Evolutionary conservation across 2,888 invertebrate species (phyloP), one percentile per base, ranked within the genome.

Genomic region (Rhimphoctona megacephalus): DNA sequence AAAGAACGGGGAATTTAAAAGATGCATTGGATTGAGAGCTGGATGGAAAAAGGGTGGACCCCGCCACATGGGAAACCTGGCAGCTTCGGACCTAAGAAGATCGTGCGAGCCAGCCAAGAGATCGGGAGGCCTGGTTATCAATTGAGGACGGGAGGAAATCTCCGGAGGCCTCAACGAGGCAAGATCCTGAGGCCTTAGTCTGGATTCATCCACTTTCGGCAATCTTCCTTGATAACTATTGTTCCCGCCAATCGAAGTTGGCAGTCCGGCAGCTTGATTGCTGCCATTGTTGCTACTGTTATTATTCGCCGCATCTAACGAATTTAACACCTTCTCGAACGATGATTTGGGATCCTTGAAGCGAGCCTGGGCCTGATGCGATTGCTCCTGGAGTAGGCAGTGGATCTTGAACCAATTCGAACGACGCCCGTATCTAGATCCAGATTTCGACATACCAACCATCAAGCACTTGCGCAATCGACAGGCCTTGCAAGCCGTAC

Each of bases 351-450:
- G 90, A n/a, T 93, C 92, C 82, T 93, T 93, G 57, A 91, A 87
- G 8, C 92, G 86, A 0, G 93, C 91, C 11, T 91, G 91, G 22
- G 91, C 92, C 87, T 94, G 94, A 54, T 94, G 94, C 17, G 93
- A 91, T 64, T 95, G 96, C 87, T 96, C 96, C 89, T 96, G 96
- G 2, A 96, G 95, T 7, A 96, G 94, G 89, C 95, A 95, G 94
- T 98, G 98, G 90, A 98, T 98, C 95, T 98, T 98, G 95, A 98
- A 98, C 98, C 98, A 98, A 95, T 98, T 98, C 64, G 98, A 98
- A 76, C 98, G 96, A 36, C 98, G 95, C 0, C 98, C 98, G 93
- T 98, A 98, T 74, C 98, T 96, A 0, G 98, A 98, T 9, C 98
- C 98, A 74, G 97, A 97, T 94, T 98, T 98, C 39, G 98, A 98